Base-by-base conservation (phyloP, 2,888 invertebrate genomes). In the Drosophila nr. fundita region DNA sequence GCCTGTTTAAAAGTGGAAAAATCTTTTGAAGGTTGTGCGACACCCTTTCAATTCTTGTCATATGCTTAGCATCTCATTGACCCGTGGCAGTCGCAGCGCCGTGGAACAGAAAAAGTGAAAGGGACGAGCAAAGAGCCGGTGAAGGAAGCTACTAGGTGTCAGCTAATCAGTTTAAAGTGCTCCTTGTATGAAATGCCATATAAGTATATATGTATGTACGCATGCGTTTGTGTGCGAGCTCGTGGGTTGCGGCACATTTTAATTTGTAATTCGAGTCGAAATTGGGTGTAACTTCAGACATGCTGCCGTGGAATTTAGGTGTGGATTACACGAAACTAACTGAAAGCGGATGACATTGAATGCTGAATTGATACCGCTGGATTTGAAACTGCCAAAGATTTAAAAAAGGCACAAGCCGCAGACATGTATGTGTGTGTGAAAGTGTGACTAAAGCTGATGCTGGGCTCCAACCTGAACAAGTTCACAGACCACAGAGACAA, bases 191-290 rank as follows among this genome's bases (percentile, higher is more conserved):
- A 24, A 24, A 24, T 24, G 27, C 34, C 27, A 34, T 52, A 55
- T 10, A 13, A 15, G 40, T 42, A 18, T 49, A 49, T 8, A 13
- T 10, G 40, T 42, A 18, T 49, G 36, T 8, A 7, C 3, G 15
- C 7, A 15, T 49, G 34, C 53, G 40, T 38, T 10, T 63, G 45
- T 61, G 55, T 32, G 42, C 7, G 42, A 60, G 77, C 72, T 69
- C 65, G 80, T 79, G 64, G 63, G 77, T 80, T 87, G 80, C 88
- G 73, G 85, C 86, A 78, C 75, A 85, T 90, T 91, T 89, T 87
- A 91, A 91, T 91, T 90, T 91, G 91, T 86, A 91, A 91, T 89
- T 78, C 83, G 91, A 91, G 80, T 79, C 87, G 82, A 78, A 87
- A 89, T 87, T 85, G 90, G 90, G 89, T 87, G 91, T 83, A 74